Conservation (phyloP, 2,888 invertebrate genomes). For the Anorthoa munda region DNA sequence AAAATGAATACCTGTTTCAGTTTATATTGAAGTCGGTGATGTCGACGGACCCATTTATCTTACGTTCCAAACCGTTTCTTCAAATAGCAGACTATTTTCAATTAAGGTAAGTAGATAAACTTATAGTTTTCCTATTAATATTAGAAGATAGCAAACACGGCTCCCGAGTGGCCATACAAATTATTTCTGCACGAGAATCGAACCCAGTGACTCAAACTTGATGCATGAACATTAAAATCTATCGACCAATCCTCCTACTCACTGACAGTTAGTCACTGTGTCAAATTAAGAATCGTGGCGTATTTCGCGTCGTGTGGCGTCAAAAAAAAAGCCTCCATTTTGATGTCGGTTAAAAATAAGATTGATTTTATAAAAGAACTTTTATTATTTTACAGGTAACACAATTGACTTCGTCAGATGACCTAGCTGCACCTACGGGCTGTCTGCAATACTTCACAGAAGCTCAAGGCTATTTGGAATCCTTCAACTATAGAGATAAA, state of each 20-base stretch:
- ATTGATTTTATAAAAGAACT: neutral
- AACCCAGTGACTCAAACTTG: neutral
- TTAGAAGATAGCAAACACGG: too few relatives aligned
- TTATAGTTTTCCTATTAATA: neutral
- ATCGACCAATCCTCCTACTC: too few relatives aligned
- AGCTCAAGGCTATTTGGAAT: constrained; percentile 91
- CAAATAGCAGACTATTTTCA: constrained; percentile 91
- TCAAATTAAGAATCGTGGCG: too few relatives aligned
- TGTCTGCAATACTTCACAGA: constrained; percentile 93
- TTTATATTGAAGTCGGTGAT: constrained; percentile 93
- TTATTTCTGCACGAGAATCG: neutral
- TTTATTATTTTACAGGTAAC: constrained; percentile 74
- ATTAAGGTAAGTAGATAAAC: constrained; percentile 87
- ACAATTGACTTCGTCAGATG: constrained; percentile 82
- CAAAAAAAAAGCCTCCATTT: too few relatives aligned
- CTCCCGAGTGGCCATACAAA: neutral
- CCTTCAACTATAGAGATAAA: constrained; percentile 93
- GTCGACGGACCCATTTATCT: constrained; percentile 92
- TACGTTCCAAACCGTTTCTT: constrained; percentile 91
- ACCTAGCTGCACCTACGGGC: constrained; percentile 88
- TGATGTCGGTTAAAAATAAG: neutral
- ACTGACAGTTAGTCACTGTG: too few relatives aligned
- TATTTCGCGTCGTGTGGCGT: too few relatives aligned
- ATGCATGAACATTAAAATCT: too few relatives aligned
- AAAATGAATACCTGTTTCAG: constrained; percentile 82